Conservation (phyloP, 1,140 invertebrate species). For the Wasmannia auropunctata region DNA sequence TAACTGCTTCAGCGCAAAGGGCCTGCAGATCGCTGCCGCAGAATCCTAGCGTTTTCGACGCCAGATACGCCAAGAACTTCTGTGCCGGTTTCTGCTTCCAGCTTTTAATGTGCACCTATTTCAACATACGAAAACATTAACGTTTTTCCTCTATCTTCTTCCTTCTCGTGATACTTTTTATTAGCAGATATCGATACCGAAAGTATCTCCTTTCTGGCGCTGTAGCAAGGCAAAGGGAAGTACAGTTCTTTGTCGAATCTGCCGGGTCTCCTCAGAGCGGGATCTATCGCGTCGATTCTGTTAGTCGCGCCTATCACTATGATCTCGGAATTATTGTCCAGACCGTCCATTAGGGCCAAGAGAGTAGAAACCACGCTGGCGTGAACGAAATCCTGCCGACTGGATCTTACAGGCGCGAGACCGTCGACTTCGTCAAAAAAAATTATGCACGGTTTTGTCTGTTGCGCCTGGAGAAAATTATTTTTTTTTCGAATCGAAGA, state of each 20-base stretch:
- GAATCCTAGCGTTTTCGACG: slow-evolving; percentile 83
- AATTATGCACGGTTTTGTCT: slow-evolving; percentile 90
- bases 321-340: slow-evolving; percentile 87
- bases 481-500: not conserved
- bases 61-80: slow-evolving; percentile 81
- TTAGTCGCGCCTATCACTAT: slow-evolving; percentile 92
- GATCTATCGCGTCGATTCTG: slow-evolving; percentile 90
- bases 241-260: slow-evolving; percentile 87
- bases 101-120: slow-evolving; percentile 80
- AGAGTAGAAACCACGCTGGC: slow-evolving; percentile 87
- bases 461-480: slow-evolving; percentile 85
- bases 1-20: slow-evolving; percentile 82
- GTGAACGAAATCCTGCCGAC: slow-evolving; percentile 89
- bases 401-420: slow-evolving; percentile 88
- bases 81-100: slow-evolving; percentile 82
- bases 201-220: slow-evolving; percentile 83
- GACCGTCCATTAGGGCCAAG: slow-evolving; percentile 91
- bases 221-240: slow-evolving; percentile 83
- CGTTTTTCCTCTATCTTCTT: not conserved
- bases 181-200: slow-evolving; percentile 84
- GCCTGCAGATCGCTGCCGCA: slow-evolving; percentile 85
- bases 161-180: not conserved
- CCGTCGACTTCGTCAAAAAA: slow-evolving; percentile 93
- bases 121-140: slow-evolving; percentile 24
- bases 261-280: slow-evolving; percentile 90